Conservation (phyloP, 2,888 invertebrate genomes). For the Bombyx huttoni region DNA sequence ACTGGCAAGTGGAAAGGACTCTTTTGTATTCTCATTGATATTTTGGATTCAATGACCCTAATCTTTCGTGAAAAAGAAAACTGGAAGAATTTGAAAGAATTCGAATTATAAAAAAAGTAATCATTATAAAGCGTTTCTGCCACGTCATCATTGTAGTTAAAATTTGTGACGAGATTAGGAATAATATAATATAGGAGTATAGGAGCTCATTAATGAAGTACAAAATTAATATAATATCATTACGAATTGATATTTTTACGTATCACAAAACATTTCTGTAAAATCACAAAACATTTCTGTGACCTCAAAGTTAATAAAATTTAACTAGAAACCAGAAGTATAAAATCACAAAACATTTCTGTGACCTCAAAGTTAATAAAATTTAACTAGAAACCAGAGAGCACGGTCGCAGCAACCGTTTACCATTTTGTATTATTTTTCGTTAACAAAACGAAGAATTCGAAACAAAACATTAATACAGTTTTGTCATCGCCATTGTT, state of each 20-base stretch:
- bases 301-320: background rate
- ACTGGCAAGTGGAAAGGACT: slow-evolving; percentile 7
- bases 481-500: slow-evolving; percentile 33
- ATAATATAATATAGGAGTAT: no score
- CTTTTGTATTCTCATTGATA: background rate
- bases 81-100: background rate
- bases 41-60: background rate
- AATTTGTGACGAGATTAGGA: no score
- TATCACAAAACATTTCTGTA: no score
- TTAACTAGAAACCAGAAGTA: background rate
- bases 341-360: slow-evolving; percentile 24
- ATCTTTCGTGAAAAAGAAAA: background rate
- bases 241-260: slow-evolving; percentile 23
- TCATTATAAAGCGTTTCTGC: no score
- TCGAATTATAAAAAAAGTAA: background rate
- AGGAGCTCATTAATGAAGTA: background rate
- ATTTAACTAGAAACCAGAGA: background rate
- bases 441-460: slow-evolving; percentile 15
- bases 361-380: background rate
- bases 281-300: slow-evolving; percentile 21
- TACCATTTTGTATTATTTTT: background rate
- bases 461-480: slow-evolving; percentile 31
- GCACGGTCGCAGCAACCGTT: background rate
- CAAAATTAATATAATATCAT: slow-evolving; percentile 9
- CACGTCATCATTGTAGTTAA: no score